Evolutionary conservation across 2,113 vertebrate species (phyloP).

Genomic region (Sinocyclocheilus anshuiensis): DNA sequence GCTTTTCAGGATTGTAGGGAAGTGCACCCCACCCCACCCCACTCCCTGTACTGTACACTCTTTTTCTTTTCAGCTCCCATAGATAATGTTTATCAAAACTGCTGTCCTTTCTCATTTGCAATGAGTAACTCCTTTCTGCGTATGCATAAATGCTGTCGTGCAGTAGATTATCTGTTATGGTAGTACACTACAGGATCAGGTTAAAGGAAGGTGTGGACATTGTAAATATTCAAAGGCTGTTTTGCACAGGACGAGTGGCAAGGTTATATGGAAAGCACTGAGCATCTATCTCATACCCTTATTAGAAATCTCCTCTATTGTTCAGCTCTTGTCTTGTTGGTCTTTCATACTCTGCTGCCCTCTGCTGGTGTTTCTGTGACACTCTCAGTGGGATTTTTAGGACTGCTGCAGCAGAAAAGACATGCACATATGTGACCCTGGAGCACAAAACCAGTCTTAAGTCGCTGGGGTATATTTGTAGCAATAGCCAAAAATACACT

Average conservation of each 20-base stretch:
- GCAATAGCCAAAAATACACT: too few relatives aligned
- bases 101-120: slow-evolving; percentile 26
- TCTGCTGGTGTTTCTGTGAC: slow-evolving; percentile 42
- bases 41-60: not conserved
- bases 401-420: not conserved
- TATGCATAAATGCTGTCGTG: slow-evolving; percentile 32
- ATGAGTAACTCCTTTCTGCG: not conserved
- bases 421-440: not conserved
- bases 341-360: slow-evolving; percentile 50
- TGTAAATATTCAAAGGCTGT: slow-evolving; percentile 58
- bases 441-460: too few relatives aligned
- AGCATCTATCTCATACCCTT: slow-evolving; percentile 46
- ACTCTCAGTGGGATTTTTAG: not conserved
- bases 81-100: slow-evolving; percentile 37
- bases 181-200: slow-evolving; percentile 30
- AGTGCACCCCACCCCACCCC: not conserved
- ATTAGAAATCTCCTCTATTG: slow-evolving; percentile 32
- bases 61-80: slow-evolving; percentile 24
- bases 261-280: slow-evolving; percentile 60
- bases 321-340: not conserved
- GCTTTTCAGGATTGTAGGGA: slow-evolving; percentile 11
- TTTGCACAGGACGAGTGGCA: slow-evolving; percentile 52
- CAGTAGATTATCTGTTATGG: slow-evolving; percentile 24
- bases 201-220: slow-evolving; percentile 41
- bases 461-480: too few relatives aligned